A percentile compares a stretch with the other conserved stretches of the same genome.
Evolutionary conservation across 2,888 invertebrate genomes (phyloP).

Genomic region (Limnephilus marmoratus): DNA sequence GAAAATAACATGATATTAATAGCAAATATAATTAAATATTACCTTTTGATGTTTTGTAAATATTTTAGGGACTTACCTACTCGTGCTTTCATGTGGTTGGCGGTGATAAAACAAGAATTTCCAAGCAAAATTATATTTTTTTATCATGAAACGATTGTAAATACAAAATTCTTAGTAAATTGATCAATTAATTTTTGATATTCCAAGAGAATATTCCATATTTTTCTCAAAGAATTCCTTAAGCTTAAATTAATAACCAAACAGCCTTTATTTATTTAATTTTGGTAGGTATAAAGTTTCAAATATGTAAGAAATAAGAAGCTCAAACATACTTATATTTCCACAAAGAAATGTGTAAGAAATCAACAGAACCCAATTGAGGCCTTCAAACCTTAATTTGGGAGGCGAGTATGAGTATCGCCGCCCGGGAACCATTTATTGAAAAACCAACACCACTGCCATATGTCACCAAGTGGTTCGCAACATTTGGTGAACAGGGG

Average conservation of each 20-base stretch:
- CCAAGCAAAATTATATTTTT: not conserved
- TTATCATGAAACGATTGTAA: not conserved
- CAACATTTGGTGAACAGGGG: too few species aligned
- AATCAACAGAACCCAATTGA: too few species aligned
- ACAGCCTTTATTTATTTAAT: not conserved
- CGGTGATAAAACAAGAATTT: not conserved
- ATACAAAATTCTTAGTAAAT: not conserved
- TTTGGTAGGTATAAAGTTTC: not conserved
- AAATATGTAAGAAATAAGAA: not conserved
- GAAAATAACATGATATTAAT: conserved; percentile 28
- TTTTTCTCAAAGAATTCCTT: not conserved
- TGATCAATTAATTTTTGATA: not conserved
- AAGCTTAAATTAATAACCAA: too few species aligned
- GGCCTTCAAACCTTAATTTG: too few species aligned
- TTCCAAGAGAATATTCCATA: not conserved
- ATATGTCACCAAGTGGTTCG: too few species aligned
- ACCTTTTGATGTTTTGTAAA: not conserved
- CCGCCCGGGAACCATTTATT: too few species aligned
- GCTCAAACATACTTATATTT: too few species aligned
- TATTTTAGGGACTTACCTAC: not conserved
- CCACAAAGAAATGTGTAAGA: too few species aligned
- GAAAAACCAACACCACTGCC: too few species aligned
- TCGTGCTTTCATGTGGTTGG: not conserved
- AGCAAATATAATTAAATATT: conserved; percentile 23
- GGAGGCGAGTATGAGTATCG: too few species aligned